Percentiles rank a stretch among this genome's conserved stretches.
These are phyloP conservation scores for Goniozus legneri DNA, from an alignment of 1,140 invertebrate species.

Conservation along the genomic window DNA sequence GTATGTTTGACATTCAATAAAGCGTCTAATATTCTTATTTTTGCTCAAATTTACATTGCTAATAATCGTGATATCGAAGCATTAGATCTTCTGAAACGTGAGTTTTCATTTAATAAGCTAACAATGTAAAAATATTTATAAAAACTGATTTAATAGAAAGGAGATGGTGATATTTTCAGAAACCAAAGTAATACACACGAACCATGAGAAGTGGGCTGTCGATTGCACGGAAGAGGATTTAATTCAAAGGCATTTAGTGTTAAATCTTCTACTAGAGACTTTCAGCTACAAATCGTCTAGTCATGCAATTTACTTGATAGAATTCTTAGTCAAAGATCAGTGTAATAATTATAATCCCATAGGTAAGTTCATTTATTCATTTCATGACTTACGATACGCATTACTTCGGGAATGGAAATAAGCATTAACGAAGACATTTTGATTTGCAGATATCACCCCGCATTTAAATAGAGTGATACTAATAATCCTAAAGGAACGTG, in stretches of 20 bases:
- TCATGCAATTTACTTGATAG: slow-evolving; percentile 27
- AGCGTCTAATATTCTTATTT: slow-evolving; percentile 24
- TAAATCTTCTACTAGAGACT: slow-evolving; percentile 23
- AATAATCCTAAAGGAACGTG: slow-evolving; percentile 8
- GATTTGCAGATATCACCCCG: slow-evolving; percentile 22
- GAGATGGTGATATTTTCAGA: slow-evolving; percentile 13
- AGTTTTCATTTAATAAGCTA: slow-evolving; percentile 16
- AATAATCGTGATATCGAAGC: slow-evolving; percentile 31
- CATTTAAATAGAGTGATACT: slow-evolving; percentile 16
- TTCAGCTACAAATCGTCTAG: slow-evolving; percentile 19
- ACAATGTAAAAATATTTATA: not conserved
- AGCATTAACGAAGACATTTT: too few species aligned
- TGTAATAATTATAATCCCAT: slow-evolving; percentile 24
- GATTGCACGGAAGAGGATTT: slow-evolving; percentile 13
- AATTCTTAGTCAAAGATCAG: slow-evolving; percentile 31
- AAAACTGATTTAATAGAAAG: slow-evolving; percentile 1
- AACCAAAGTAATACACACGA: slow-evolving; percentile 19
- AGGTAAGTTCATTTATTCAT: slow-evolving; percentile 22
- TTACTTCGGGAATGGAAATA: too few species aligned
- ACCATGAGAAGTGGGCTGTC: slow-evolving; percentile 18
- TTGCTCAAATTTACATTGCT: slow-evolving; percentile 36
- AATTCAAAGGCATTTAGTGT: slow-evolving; percentile 12
- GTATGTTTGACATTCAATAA: slow-evolving; percentile 13
- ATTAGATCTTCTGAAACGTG: slow-evolving; percentile 31
- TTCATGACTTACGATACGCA: too few species aligned